Evolutionary conservation across 2,113 vertebrate genomes (phyloP), one percentile per base, ranked within the genome.

Genomic region (Eurystomus gularis): DNA sequence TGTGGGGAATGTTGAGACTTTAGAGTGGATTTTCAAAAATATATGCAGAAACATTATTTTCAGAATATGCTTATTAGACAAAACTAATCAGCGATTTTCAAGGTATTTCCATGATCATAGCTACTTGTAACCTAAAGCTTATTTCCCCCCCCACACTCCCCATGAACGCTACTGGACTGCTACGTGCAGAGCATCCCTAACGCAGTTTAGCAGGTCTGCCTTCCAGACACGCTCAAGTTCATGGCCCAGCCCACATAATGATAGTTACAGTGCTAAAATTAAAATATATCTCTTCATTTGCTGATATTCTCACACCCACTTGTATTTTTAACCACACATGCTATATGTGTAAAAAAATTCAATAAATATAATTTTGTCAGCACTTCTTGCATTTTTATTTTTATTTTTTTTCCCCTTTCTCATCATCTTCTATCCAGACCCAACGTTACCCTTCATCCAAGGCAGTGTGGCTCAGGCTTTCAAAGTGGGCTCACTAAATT

Each of bases 41-140:
- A 66, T 7, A 10, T 39, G 49, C 82, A 70, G 77, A 57, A 35
- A 54, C 37, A 61, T 72, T 85, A 46, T 54, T 52, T 86, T 73
- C 68, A 44, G 68, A 82, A 44, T 89, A 80, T n/a, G 65, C 55
- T 37, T 62, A 33, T 83, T 86, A 93, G 79, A 83, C 49, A 86
- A 97, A 95, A 93, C 82, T 86, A 61, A 90, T 76, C 72, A 28
- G 54, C 3, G 3, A 52, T 76, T 96, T 94, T 88, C 72, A 66
- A 89, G 85, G 77, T 31, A 54, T 58, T 96, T 57, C 94, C 58
- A 5, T 12, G 82, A 80, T 93, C 82, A 52, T 6, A 90, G 90
- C 20, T 37, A 58, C 92, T 46, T 52, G 61, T 52, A 71, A 72
- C 49, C 57, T 37, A 69, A 11, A 84, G 73, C 78, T 85, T 4